phyloP scores from a whole-genome alignment of 2,113 vertebrate species.

The Terrapene triunguis region DNA sequence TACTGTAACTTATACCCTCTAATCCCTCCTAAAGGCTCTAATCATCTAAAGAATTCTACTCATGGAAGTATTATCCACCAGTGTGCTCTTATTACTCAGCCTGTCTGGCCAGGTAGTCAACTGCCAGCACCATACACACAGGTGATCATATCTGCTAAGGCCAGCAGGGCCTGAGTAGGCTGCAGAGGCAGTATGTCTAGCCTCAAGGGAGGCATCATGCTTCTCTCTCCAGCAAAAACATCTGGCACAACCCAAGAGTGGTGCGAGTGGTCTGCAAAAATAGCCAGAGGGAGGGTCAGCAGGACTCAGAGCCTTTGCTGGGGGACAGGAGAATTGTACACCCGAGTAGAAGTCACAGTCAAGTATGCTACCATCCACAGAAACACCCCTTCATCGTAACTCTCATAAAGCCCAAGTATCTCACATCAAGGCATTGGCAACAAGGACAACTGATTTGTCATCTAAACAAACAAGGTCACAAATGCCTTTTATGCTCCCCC shows the following conservation, averaged over 20 bases:
- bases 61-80: too few species aligned
- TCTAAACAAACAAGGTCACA: slow-evolving; percentile 8
- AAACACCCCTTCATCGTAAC: not conserved
- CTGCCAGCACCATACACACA: too few species aligned
- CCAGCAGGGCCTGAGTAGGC: not conserved
- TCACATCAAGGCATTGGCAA: not conserved
- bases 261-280: not conserved
- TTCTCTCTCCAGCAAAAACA: not conserved
- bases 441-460: not conserved
- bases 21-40: not conserved
- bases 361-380: not conserved
- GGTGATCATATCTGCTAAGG: too few species aligned
- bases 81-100: not conserved
- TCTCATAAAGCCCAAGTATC: not conserved
- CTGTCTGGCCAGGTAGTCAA: too few species aligned
- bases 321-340: not conserved
- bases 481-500: not conserved
- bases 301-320: not conserved
- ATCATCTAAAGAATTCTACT: not conserved
- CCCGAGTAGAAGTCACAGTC: not conserved
- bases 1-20: not conserved
- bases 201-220: not conserved
- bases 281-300: not conserved
- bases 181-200: not conserved
- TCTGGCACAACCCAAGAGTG: not conserved